These are phyloP conservation scores for Paramuricea clavata DNA, from an alignment of 92 coral and sea anemone genomes.

Conservation along the genomic window DNA sequence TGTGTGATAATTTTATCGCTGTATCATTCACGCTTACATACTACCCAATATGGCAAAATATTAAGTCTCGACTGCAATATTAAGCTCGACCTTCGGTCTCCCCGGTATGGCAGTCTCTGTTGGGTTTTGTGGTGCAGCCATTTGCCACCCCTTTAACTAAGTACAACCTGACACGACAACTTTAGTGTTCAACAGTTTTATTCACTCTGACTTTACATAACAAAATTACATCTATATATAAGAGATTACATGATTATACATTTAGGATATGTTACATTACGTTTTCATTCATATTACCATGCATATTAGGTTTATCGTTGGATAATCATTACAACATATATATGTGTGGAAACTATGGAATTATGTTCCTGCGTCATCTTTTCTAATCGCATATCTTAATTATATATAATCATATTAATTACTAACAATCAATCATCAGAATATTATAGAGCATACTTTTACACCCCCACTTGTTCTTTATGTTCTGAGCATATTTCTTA, in stretches of 20 bases:
- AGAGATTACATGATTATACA: background rate
- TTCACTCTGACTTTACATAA: background rate
- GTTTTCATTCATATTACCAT: background rate
- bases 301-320: background rate
- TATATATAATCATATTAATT: no score
- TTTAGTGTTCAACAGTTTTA: background rate
- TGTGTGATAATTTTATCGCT: no score
- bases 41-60: no score
- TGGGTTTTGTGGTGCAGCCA: background rate
- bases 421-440: background rate
- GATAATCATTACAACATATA: no score
- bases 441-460: background rate
- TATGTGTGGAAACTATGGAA: background rate
- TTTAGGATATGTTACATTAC: background rate
- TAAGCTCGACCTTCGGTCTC: no score
- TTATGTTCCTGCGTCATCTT: background rate
- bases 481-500: background rate
- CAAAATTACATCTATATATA: background rate
- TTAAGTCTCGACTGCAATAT: no score
- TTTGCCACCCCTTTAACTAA: background rate
- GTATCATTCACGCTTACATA: no score
- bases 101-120: no score
- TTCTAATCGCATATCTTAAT: background rate
- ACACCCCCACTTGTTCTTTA: constrained; percentile 9
- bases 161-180: background rate